Evolutionary conservation across 2,797 vertebrate genomes (phyloP).

Genomic region (Epinephelus coioides): DNA sequence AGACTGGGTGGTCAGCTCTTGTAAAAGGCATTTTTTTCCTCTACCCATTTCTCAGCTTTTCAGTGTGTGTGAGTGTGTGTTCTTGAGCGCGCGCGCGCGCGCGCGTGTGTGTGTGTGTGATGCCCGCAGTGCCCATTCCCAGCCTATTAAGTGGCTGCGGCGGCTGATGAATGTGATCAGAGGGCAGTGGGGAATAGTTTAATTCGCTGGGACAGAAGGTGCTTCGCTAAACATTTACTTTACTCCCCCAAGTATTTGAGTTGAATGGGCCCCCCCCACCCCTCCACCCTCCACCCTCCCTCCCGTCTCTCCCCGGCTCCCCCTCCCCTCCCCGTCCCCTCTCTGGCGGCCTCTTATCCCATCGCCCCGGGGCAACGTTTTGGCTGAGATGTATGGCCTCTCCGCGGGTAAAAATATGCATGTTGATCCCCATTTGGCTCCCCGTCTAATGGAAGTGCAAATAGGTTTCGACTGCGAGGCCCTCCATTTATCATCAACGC

Average conservation of each 20-base stretch:
- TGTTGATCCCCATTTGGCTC: slow-evolving; percentile 92
- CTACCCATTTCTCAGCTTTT: slow-evolving; percentile 14
- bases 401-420: slow-evolving; percentile 91
- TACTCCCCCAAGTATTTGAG: slow-evolving; percentile 87
- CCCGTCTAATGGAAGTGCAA: slow-evolving; percentile 93
- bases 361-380: slow-evolving; percentile 88
- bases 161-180: slow-evolving; percentile 87
- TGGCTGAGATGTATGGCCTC: slow-evolving; percentile 92
- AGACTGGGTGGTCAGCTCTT: slow-evolving; percentile 36
- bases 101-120: slow-evolving; percentile 50
- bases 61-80: slow-evolving; percentile 7
- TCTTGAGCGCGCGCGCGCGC: slow-evolving; percentile 8
- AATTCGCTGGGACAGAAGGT: slow-evolving; percentile 87
- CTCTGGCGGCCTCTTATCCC: slow-evolving; percentile 85
- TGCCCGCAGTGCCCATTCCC: slow-evolving; percentile 80
- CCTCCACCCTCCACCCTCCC: slow-evolving; percentile 30
- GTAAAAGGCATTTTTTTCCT: slow-evolving; percentile 26
- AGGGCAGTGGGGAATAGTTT: slow-evolving; percentile 87
- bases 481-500: slow-evolving; percentile 90
- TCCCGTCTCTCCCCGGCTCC: slow-evolving; percentile 15
- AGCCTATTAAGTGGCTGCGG: slow-evolving; percentile 83
- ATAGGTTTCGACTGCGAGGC: slow-evolving; percentile 93
- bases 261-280: slow-evolving; percentile 74
- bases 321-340: slow-evolving; percentile 54
- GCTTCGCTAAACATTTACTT: slow-evolving; percentile 88